A percentile compares a stretch with the other conserved stretches of the same genome.
These are phyloP conservation scores for Chrysochloris asiatica DNA, from an alignment of 2,113 vertebrate species.

Conservation along the genomic window DNA sequence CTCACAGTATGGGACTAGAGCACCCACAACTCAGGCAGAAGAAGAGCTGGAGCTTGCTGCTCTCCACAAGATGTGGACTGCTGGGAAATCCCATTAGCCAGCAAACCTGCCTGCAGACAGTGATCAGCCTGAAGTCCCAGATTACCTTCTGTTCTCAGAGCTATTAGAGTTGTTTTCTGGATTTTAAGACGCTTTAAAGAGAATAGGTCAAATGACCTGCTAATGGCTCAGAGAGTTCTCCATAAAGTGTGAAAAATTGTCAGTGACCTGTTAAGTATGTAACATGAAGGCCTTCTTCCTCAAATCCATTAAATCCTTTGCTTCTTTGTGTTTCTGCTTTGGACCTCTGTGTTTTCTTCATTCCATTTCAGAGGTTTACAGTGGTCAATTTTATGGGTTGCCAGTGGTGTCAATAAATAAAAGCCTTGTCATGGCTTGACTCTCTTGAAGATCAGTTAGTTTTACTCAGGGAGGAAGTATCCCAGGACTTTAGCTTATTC, in stretches of 20 bases:
- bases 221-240: conserved; percentile 58
- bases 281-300: conserved; percentile 18
- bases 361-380: background rate
- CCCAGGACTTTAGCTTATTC: background rate
- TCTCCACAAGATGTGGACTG: background rate
- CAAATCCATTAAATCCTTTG: background rate
- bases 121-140: conserved; percentile 20
- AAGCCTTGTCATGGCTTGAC: background rate
- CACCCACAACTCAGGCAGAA: background rate
- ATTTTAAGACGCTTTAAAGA: conserved; percentile 47
- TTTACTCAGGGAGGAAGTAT: conserved; percentile 33
- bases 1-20: background rate
- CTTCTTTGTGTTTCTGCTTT: conserved; percentile 33
- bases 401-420: background rate
- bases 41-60: background rate
- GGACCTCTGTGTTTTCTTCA: background rate
- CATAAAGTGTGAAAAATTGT: conserved; percentile 57
- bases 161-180: conserved; percentile 53
- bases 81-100: background rate
- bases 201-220: conserved; percentile 43
- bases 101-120: conserved; percentile 33
- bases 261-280: conserved; percentile 50
- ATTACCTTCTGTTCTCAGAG: conserved; percentile 38
- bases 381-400: background rate
- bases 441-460: background rate